phyloP scores from a whole-genome alignment of 1,140 invertebrate genomes.

The Cydia fagiglandana region DNA sequence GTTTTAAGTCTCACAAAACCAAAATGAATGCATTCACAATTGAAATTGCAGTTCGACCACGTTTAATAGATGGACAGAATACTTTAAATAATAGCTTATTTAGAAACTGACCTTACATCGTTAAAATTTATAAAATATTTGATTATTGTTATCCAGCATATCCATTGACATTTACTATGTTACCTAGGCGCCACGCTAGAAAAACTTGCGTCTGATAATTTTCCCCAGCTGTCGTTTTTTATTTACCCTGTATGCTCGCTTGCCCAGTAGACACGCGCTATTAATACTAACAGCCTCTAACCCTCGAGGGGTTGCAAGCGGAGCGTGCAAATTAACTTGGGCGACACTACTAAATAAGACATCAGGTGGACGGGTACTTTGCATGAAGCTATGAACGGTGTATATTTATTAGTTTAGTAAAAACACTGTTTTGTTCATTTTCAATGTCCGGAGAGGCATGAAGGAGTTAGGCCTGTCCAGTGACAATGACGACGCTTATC shows the following conservation, averaged over 20 bases:
- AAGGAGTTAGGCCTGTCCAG: no score
- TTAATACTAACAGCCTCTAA: slow-evolving; percentile 34
- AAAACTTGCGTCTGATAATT: slow-evolving; percentile 2
- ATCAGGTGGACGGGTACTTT: slow-evolving; percentile 16
- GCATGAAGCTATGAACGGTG: neutral
- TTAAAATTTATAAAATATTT: neutral
- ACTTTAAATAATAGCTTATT: neutral
- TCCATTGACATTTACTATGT: neutral
- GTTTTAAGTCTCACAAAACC: no score
- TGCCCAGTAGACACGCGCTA: slow-evolving; percentile 31
- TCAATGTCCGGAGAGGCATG: no score
- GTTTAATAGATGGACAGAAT: neutral
- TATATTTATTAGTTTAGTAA: neutral
- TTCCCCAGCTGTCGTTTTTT: neutral
- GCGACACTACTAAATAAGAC: slow-evolving; percentile 37
- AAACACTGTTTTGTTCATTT: neutral
- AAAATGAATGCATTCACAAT: no score
- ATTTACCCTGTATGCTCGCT: neutral
- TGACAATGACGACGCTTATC: no score
- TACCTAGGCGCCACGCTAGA: slow-evolving; percentile 1
- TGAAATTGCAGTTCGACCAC: no score
- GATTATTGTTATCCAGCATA: neutral
- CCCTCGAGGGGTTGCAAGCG: slow-evolving; percentile 46
- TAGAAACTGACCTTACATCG: neutral
- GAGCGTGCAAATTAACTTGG: slow-evolving; percentile 39